Conservation (phyloP, 2,888 invertebrate genomes). For the Limnephilus auricula region DNA sequence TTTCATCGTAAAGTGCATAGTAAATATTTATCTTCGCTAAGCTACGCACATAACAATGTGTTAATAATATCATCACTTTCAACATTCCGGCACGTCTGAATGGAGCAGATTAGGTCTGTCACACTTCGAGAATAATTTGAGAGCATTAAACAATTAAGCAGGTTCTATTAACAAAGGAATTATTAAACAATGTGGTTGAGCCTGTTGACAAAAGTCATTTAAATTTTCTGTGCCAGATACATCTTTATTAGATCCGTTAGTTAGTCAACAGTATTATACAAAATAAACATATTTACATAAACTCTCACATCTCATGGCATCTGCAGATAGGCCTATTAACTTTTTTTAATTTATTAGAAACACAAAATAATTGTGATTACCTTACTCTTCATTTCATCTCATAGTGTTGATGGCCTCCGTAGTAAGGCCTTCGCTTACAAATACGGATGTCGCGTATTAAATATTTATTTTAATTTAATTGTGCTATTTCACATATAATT, state of each 20-base stretch:
- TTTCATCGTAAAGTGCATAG: no score
- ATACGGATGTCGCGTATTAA: no score
- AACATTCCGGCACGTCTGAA: background rate
- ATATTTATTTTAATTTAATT: no score
- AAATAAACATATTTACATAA: background rate
- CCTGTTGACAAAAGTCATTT: constrained; percentile 31
- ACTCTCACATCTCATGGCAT: background rate
- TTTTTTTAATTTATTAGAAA: background rate
- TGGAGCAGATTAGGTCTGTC: background rate
- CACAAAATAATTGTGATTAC: background rate
- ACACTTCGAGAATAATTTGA: background rate
- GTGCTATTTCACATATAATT: no score
- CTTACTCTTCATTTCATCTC: no score
- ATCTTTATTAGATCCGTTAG: constrained; percentile 22
- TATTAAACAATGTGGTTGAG: background rate
- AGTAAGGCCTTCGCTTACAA: no score
- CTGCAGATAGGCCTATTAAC: background rate
- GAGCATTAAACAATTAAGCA: background rate
- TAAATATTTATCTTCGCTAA: no score
- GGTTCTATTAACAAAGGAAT: background rate
- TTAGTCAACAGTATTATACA: background rate
- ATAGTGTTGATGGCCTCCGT: no score
- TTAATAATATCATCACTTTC: background rate
- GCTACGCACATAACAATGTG: background rate
- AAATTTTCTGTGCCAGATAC: constrained; percentile 21